Base-by-base conservation (phyloP, 2,797 vertebrate species). In the Melanotaenia trifasciata region DNA sequence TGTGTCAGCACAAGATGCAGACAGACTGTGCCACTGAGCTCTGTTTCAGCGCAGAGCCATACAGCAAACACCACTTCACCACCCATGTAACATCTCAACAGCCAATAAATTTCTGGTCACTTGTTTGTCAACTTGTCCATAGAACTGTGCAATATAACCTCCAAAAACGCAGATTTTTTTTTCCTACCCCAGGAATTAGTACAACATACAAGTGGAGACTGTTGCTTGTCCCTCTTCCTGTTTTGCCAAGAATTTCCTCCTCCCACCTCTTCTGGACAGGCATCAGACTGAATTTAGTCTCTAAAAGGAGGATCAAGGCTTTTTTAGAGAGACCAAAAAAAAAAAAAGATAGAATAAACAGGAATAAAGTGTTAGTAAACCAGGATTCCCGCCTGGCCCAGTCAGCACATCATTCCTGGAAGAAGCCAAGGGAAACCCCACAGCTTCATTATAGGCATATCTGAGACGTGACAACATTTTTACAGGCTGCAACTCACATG, bases 191-290 rank as follows among this genome's bases (percentile, higher is more conserved):
- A 72, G 76, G 51, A 81, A 43, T 89, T 88, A 79, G 75, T 78
- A 70, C 81, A 84, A 78, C 77, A 85, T 80, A 84, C 79, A 88
- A 72, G 57, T 75, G 69, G 86, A 67, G 74, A 84, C 78, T 81
- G 61, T 58, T 71, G 78, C 60, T 86, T 78, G 59, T 64, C 12
- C 57, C 64, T 66, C 16, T 70, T 73, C 80, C 82, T 84, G 76
- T 83, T 76, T 91, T 93, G 93, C 92, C 91, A 94, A 94, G 91
- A 88, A 82, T 65, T 36, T 43, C 38, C 65, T 57, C 69, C 45
- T 70, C 76, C 70, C 73, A 54, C 58, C 57, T 81, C 50, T 50
- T 73, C 73, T 77, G 63, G 68, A 87, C 83, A 54, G 72, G 74
- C 66, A 30, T 86, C 12, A 32, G 73, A 85, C 84, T 78, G 90